Conservation (phyloP, 2,797 vertebrate species). For the Pseudochirops cupreus region DNA sequence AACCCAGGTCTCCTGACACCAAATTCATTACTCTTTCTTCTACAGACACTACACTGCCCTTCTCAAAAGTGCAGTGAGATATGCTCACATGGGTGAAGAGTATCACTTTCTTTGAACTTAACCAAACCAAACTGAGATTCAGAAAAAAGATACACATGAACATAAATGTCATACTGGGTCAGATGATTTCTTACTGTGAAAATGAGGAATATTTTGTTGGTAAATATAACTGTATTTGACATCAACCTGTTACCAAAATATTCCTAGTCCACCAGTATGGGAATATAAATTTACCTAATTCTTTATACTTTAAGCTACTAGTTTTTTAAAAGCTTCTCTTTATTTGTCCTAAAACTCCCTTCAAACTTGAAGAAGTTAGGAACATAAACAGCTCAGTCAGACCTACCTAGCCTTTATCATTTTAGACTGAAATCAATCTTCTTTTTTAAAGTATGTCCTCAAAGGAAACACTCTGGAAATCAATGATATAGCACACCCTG, state of each 20-base stretch:
- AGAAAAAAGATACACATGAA: constrained; percentile 32
- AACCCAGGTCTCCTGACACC: no score
- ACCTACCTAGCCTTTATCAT: background rate
- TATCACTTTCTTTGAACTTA: constrained; percentile 1
- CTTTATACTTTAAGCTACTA: constrained; percentile 9
- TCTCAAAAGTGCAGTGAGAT: background rate
- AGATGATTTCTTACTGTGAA: constrained; percentile 17
- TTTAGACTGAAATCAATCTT: background rate
- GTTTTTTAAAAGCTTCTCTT: background rate
- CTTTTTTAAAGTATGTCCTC: background rate
- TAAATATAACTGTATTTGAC: constrained; percentile 13
- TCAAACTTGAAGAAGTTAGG: background rate
- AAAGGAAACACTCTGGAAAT: background rate
- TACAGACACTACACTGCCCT: no score
- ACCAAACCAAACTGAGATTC: constrained; percentile 21
- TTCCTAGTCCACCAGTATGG: background rate
- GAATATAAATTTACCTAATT: background rate
- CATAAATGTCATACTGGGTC: constrained; percentile 26
- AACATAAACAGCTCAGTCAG: background rate
- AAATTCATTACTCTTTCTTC: no score
- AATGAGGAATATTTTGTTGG: constrained; percentile 26
- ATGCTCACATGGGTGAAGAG: background rate
- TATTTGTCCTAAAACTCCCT: background rate
- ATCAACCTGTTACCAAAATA: constrained; percentile 16
- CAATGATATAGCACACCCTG: background rate